Percentiles rank a stretch among this genome's conserved stretches.
Conservation (phyloP, 2,888 invertebrate species). For the Leptodirus hochenwartii region DNA sequence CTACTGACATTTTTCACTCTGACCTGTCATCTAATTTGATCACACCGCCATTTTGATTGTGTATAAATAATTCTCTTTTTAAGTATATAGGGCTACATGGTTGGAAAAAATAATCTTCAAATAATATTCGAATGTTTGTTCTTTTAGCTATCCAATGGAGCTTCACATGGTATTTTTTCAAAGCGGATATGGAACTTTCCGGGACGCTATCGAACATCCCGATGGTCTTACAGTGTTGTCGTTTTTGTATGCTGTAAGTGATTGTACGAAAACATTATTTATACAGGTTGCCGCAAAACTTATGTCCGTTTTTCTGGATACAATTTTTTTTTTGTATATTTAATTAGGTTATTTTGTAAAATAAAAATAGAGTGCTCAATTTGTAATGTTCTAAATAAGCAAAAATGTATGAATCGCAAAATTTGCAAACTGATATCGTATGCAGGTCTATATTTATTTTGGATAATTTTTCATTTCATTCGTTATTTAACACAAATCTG, state of each 20-base stretch:
- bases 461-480: too few species aligned
- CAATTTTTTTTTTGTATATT: constrained; percentile 1
- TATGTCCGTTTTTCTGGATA: constrained; percentile 1
- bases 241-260: constrained; percentile 54
- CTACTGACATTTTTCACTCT: too few species aligned
- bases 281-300: too few species aligned
- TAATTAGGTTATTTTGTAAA: neutral
- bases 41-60: too few species aligned
- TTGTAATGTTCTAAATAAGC: neutral
- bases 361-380: neutral
- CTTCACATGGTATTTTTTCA: constrained; percentile 72
- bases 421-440: too few species aligned
- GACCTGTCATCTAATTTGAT: too few species aligned
- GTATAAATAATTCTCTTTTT: too few species aligned
- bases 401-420: neutral
- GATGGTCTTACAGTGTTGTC: constrained; percentile 67
- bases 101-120: neutral
- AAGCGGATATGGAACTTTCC: constrained; percentile 43
- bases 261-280: constrained; percentile 7
- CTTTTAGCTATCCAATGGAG: constrained; percentile 52
- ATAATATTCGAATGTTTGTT: constrained; percentile 2
- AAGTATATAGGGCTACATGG: neutral
- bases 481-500: too few species aligned
- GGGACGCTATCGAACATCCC: constrained; percentile 41
- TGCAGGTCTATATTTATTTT: too few species aligned